These are phyloP conservation scores for Coelinius sp. DNA, from an alignment of 2,888 invertebrate genomes.

Conservation along the genomic window DNA sequence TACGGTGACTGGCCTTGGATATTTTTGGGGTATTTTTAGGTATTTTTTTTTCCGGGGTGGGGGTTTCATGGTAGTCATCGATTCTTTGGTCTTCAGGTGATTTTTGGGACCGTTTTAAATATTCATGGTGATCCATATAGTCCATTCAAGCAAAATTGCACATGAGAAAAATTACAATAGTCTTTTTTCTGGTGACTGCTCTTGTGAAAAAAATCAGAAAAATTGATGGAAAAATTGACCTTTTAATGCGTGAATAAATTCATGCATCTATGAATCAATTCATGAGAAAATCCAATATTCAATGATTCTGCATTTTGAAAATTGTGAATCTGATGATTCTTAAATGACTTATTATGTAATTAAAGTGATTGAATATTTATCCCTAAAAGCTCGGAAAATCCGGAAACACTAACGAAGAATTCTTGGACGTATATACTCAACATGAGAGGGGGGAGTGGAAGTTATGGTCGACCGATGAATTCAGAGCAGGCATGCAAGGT, in stretches of 20 bases:
- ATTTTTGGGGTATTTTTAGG: slow-evolving; percentile 35
- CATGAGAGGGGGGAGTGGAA: slow-evolving; percentile 5
- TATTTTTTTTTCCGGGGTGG: slow-evolving; percentile 14
- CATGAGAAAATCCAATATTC: background rate
- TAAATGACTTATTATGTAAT: background rate
- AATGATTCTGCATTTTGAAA: background rate
- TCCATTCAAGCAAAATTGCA: too few species aligned
- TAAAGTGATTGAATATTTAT: background rate
- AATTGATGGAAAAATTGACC: too few species aligned
- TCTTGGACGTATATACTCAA: background rate
- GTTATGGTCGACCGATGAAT: slow-evolving; percentile 7
- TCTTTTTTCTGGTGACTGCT: too few species aligned
- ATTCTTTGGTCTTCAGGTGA: too few species aligned
- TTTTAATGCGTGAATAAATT: too few species aligned
- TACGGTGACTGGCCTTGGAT: slow-evolving; percentile 55
- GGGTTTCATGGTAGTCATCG: background rate
- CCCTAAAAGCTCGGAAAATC: background rate
- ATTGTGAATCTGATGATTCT: too few species aligned
- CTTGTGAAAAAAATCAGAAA: too few species aligned
- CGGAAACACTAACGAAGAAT: slow-evolving; percentile 8
- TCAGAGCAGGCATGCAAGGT: slow-evolving; percentile 21
- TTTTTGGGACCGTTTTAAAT: background rate
- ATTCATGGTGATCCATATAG: too few species aligned
- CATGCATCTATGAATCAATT: too few species aligned
- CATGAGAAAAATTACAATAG: too few species aligned